Evolutionary conservation across 2,113 vertebrate species (phyloP).

Genomic region (Vulpes ferrilata): DNA sequence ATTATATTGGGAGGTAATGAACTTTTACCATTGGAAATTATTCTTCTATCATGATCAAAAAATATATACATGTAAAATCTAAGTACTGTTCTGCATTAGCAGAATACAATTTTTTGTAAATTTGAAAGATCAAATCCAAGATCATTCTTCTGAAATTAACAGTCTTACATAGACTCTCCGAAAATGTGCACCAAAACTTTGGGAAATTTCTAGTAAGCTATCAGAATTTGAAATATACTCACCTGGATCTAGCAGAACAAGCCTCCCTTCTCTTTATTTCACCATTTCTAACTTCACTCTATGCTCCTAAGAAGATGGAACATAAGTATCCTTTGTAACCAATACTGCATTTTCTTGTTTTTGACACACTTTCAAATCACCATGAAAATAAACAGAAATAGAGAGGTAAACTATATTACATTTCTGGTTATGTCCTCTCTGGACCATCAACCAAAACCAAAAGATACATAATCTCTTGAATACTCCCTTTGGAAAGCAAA

Average conservation of each 20-base stretch:
- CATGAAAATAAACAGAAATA: slow-evolving; percentile 1
- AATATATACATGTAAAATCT: neutral
- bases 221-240: neutral
- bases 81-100: neutral
- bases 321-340: neutral
- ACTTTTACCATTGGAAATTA: neutral
- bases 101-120: no score
- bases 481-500: slow-evolving; percentile 32
- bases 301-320: neutral
- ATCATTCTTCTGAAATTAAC: neutral
- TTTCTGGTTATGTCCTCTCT: neutral
- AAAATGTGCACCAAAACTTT: neutral
- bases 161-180: neutral
- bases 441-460: neutral
- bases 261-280: neutral
- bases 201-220: neutral
- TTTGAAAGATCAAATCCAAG: neutral
- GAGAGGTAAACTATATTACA: neutral
- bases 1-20: neutral
- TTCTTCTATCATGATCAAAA: neutral
- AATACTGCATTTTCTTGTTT: neutral
- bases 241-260: neutral
- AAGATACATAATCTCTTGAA: neutral
- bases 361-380: slow-evolving; percentile 2
- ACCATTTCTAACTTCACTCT: neutral